Base-by-base conservation (phyloP, 1,140 invertebrate species). In the Sycobia sp. region DNA sequence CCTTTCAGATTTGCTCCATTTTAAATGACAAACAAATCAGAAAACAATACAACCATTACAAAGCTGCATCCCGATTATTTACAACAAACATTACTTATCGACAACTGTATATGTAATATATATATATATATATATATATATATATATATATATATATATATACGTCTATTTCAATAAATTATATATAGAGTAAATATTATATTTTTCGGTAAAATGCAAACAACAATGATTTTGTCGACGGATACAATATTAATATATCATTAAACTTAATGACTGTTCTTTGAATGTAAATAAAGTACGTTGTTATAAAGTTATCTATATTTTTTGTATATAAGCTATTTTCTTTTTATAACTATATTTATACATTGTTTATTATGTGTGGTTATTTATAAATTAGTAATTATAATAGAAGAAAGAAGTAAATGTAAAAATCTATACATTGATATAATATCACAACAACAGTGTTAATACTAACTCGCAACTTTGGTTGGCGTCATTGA, bases 361-460 rank as follows among this genome's bases (percentile, higher is more conserved):
- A 54, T 29, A 62, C 0, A 16, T 53, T 44, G 14, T 25, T 22
- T 32, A 16, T 38, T 54, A 54, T 46, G 29, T 3, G 36, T 3
- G n/a, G n/a, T n/a, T n/a, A n/a, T n/a, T n/a, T n/a, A n/a, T n/a
- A n/a, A n/a, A n/a, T n/a, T n/a, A n/a, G n/a, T n/a, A n/a, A n/a
- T n/a, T n/a, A 25, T 46, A 46, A 54, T 51, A 53, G 36, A 25
- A 16, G 14, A 59, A 4, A n/a, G 14, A 20, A 25, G 56, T 49
- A 56, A 62, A 41, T 56, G 56, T 62, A 57, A 57, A 63, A 36
- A 8, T 51, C n/a, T 51, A 34, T n/a, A 32, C 13, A n/a, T 49
- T 62, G 38, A 63, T 51, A 63, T 51, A 63, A 63, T 63, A 63
- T 63, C 62, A 63, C 62, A 63, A 43, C 20, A 39, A 13, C 9